Base-by-base conservation (phyloP, 2,888 invertebrate genomes). In the Mythimna lalbum region DNA sequence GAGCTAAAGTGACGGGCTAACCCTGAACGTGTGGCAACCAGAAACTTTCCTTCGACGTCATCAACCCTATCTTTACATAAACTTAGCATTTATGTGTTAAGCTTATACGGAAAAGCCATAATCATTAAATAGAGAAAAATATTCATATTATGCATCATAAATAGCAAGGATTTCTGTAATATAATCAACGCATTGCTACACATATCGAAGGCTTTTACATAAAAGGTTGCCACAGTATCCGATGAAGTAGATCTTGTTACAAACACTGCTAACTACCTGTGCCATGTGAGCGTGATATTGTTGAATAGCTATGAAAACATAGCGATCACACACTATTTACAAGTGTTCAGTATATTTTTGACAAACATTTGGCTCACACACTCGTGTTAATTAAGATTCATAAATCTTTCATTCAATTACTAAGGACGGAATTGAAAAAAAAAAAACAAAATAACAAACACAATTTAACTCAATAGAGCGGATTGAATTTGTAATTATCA, bases 141-240 rank as follows among this genome's bases (percentile, higher is more conserved):
- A 64, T 59, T 59, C 56, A 27, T 39, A 59, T 10, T 73, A 17
- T 69, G 47, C 31, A 39, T 61, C 68, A 69, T 65, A 74, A 74
- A 59, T 65, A 73, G 73, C 79, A 76, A 79, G 71, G 71, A 73
- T 83, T 83, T 74, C 55, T 78, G 75, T 80, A 80, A 82, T 69
- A 80, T 69, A 81, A 79, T 73, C 72, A 66, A 81, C 63, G 55
- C 67, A 73, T 69, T 73, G 63, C 67, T 71, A 73, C 75, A 80
- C 73, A 80, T 66, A 63, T 68, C 49, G 77, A 80, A 78, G 80
- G 74, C 69, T 76, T 76, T 68, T 70, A 73, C 78, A 72, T 78
- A 78, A 78, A 81, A 80, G 73, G 87, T 82, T 85, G 88, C 83
- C 83, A 81, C 78, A 71, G 69, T 83, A 87, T 87, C 81, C 79